Evolutionary conservation across 2,797 vertebrate genomes (phyloP).

Genomic region (Chaetodon trifasciatus): DNA sequence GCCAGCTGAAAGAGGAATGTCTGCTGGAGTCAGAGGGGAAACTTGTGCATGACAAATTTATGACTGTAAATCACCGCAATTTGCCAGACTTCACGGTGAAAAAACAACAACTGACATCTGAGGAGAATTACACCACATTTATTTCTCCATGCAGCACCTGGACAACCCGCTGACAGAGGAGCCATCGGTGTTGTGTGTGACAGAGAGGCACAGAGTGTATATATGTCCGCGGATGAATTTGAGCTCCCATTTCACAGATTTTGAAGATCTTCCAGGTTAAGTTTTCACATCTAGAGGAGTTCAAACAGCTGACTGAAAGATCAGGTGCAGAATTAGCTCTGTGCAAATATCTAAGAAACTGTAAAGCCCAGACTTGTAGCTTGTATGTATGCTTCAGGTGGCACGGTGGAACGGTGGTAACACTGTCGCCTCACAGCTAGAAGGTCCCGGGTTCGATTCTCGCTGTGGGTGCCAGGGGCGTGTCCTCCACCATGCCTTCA

Average conservation of each 20-base stretch:
- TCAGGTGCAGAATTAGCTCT: not conserved
- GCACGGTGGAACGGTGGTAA: no score
- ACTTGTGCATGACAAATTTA: slow-evolving; percentile 66
- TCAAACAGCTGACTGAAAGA: not conserved
- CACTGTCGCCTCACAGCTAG: no score
- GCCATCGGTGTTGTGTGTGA: slow-evolving; percentile 22
- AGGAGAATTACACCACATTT: slow-evolving; percentile 38
- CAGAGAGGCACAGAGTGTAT: not conserved
- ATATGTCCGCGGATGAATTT: slow-evolving; percentile 11
- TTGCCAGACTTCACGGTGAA: slow-evolving; percentile 50
- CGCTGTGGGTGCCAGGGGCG: no score
- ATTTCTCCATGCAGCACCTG: slow-evolving; percentile 32
- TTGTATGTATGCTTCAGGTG: no score
- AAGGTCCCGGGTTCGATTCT: no score
- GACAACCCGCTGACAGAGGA: slow-evolving; percentile 20
- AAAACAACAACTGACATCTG: slow-evolving; percentile 48
- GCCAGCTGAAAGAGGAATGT: slow-evolving; percentile 64
- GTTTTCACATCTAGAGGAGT: not conserved
- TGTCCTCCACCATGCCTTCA: no score
- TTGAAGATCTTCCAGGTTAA: not conserved
- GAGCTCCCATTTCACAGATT: not conserved
- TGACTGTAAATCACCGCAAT: slow-evolving; percentile 52
- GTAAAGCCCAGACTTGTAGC: not conserved
- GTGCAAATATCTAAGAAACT: not conserved
- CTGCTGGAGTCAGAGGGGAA: slow-evolving; percentile 60